Conservation (phyloP, 2,888 invertebrate genomes). For the Carabus problematicus region DNA sequence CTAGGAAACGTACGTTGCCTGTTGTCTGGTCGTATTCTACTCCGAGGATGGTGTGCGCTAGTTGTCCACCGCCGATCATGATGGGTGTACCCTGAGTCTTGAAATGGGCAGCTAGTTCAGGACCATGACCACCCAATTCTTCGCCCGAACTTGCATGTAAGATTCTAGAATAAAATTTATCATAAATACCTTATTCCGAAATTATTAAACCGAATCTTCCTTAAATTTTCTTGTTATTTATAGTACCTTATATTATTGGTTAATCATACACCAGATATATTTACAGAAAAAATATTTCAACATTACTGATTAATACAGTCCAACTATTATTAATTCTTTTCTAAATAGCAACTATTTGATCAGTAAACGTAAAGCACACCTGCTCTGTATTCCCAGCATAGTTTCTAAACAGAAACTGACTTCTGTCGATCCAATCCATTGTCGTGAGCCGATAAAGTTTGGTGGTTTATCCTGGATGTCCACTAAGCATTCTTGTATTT, state of each 20-base stretch:
- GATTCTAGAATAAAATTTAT: constrained; percentile 65
- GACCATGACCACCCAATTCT: constrained; percentile 79
- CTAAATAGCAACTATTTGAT: too few species aligned
- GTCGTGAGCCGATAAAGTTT: constrained; percentile 85
- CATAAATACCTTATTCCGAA: not conserved
- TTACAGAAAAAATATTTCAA: too few species aligned
- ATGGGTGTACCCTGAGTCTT: constrained; percentile 92
- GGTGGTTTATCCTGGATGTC: constrained; percentile 92
- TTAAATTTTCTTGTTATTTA: too few species aligned
- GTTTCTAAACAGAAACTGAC: constrained; percentile 91
- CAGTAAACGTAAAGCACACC: not conserved
- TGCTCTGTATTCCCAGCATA: constrained; percentile 73
- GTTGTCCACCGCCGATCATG: constrained; percentile 77
- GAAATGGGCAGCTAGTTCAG: constrained; percentile 90
- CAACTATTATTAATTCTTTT: too few species aligned
- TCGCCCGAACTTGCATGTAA: constrained; percentile 85
- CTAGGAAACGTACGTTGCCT: constrained; percentile 87
- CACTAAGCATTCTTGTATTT: constrained; percentile 94
- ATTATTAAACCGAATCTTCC: too few species aligned
- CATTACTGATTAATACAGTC: too few species aligned
- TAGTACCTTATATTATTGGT: too few species aligned
- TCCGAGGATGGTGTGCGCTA: constrained; percentile 61
- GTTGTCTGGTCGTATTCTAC: constrained; percentile 84
- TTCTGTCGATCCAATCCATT: constrained; percentile 99
- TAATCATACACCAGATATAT: too few species aligned